These are phyloP conservation scores for Schlechtendalia chinensis DNA, from an alignment of 1,140 invertebrate genomes.

Conservation along the genomic window DNA sequence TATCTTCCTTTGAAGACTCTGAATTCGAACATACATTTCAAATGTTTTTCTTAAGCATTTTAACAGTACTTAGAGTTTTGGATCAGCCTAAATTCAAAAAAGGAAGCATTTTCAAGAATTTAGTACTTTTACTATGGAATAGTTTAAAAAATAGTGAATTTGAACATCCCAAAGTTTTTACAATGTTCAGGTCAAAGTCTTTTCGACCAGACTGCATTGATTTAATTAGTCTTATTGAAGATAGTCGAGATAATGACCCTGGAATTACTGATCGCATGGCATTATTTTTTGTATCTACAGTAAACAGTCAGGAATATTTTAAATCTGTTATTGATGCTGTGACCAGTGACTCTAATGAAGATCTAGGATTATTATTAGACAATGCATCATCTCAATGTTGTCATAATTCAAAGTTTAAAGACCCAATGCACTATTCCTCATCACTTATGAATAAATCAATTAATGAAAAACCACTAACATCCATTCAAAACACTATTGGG, in stretches of 20 bases:
- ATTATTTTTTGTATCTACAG: constrained; percentile 26
- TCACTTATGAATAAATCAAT: neutral
- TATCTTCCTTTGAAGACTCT: neutral
- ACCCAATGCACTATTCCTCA: neutral
- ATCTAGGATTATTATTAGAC: neutral
- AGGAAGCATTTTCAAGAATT: constrained; percentile 42
- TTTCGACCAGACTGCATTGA: constrained; percentile 34
- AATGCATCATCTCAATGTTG: neutral
- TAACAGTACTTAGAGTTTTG: constrained; percentile 32
- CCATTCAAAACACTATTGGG: neutral
- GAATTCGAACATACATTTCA: constrained; percentile 32
- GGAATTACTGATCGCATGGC: constrained; percentile 15
- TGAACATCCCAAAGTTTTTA: constrained; percentile 12
- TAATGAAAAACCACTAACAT: neutral
- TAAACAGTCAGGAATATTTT: constrained; percentile 7
- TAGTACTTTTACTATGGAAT: constrained; percentile 32
- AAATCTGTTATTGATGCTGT: neutral
- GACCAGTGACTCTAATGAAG: neutral
- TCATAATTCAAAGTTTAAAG: constrained; percentile 3
- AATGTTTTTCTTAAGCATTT: constrained; percentile 40
- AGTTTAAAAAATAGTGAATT: constrained; percentile 9
- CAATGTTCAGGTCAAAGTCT: neutral
- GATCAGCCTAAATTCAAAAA: constrained; percentile 40
- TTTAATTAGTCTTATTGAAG: constrained; percentile 35
- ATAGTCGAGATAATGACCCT: constrained; percentile 2